Base-by-base conservation (phyloP, 2,888 invertebrate genomes). In the Schrankia costaestrigalis region DNA sequence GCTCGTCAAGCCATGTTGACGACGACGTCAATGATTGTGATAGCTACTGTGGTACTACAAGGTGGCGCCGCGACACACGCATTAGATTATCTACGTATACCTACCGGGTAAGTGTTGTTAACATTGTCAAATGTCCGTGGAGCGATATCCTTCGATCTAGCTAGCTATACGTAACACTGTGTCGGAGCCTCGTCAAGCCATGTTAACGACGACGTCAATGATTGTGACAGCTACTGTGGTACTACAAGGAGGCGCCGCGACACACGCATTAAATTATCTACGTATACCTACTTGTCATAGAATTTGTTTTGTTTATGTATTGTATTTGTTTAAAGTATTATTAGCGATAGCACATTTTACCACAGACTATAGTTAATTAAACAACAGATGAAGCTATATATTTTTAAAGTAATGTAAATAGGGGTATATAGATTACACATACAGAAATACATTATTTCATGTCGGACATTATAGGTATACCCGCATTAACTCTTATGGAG, bases 211-310 rank as follows among this genome's bases (percentile, higher is more conserved):
- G 25, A 99, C 99, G 1, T 97, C 98, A 33, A 88, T 98, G 42
- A 97, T 99, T 60, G 98, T 98, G 17, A 97, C 99, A 59, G 91
- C 96, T 9, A 98, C 99, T 3, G 99, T 99, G 8, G 94, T 99
- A 50, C 90, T 98, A 34, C 98, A 97, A 81, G 99, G 99, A 14
- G 98, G 98, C 8, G 94, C 97, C 26, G 94, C 98, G 0, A 93
- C 95, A 48, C 97, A 96, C 71, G 92, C 98, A 57, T 90, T 99
- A 17, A 94, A 94, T 45, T 97, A 96, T 92, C 91, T 99, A 11
- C 95, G 97, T 75, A 98, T 99, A 86, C 97, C 97, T 93, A 97
- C 89, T 9, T 11, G 12, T 26, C 28, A 8, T 11, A 11, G 9
- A 9, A 9, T 19, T 11, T n/a, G 8, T 13, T 13, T 13, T 25